Evolutionary conservation across 2,888 invertebrate species (phyloP).

Genomic region (Petrophora chlorosata): DNA sequence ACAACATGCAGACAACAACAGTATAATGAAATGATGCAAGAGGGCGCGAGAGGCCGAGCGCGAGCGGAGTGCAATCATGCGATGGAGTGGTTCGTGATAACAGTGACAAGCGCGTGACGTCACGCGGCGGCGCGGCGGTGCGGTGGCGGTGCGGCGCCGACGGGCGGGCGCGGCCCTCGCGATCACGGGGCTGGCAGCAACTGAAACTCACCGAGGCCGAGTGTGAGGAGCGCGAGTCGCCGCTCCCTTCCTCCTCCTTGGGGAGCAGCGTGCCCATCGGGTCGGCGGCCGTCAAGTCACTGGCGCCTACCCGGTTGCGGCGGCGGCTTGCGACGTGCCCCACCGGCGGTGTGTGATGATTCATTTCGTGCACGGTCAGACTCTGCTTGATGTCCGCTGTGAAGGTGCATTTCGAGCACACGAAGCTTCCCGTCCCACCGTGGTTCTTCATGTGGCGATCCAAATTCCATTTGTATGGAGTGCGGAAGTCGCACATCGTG

Average conservation of each 20-base stretch:
- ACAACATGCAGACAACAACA: conserved; percentile 37
- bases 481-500: conserved; percentile 95
- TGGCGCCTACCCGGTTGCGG: conserved; percentile 90
- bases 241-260: conserved; percentile 80
- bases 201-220: conserved; percentile 71
- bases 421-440: conserved; percentile 92
- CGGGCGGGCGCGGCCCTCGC: conserved; percentile 59
- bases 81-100: conserved; percentile 50
- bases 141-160: no score
- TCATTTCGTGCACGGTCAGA: conserved; percentile 95
- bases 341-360: conserved; percentile 93
- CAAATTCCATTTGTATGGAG: conserved; percentile 96
- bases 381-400: conserved; percentile 96
- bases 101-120: conserved; percentile 66
- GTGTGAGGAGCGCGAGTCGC: conserved; percentile 75
- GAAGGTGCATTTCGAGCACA: conserved; percentile 94
- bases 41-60: conserved; percentile 57
- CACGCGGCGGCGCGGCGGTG: conserved; percentile 49
- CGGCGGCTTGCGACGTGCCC: conserved; percentile 86
- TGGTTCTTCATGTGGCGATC: conserved; percentile 97
- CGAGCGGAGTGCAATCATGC: conserved; percentile 48
- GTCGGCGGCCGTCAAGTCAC: conserved; percentile 80
- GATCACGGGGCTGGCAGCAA: conserved; percentile 36
- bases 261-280: conserved; percentile 56
- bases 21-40: conserved; percentile 51